These are phyloP conservation scores for Melanotaenia nigrans DNA, from an alignment of 2,797 vertebrate genomes.

Conservation along the genomic window DNA sequence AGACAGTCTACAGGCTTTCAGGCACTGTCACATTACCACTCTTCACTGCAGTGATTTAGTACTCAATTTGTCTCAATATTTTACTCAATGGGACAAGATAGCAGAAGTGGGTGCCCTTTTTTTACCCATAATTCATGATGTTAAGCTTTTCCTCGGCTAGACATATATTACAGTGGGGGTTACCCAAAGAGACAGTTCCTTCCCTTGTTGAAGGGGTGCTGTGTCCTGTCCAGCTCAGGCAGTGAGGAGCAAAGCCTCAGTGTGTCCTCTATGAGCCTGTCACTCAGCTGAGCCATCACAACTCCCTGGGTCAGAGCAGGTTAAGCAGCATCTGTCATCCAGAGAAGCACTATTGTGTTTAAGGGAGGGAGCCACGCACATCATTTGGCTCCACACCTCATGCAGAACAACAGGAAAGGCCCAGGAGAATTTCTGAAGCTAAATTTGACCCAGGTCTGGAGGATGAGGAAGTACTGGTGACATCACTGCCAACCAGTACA, in stretches of 20 bases:
- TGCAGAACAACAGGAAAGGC: slow-evolving; percentile 79
- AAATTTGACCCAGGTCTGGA: slow-evolving; percentile 69
- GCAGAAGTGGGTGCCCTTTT: slow-evolving; percentile 64
- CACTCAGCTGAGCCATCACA: slow-evolving; percentile 72
- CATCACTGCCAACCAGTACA: slow-evolving; percentile 64
- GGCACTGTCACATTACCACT: slow-evolving; percentile 68
- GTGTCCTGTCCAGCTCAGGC: slow-evolving; percentile 63
- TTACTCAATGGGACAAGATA: slow-evolving; percentile 74
- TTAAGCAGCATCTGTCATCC: slow-evolving; percentile 85
- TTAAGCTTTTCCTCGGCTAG: slow-evolving; percentile 62
- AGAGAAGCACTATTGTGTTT: slow-evolving; percentile 75
- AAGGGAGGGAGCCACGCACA: slow-evolving; percentile 38
- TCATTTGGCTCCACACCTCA: slow-evolving; percentile 56
- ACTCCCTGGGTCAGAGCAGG: slow-evolving; percentile 73
- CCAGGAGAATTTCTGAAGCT: slow-evolving; percentile 70
- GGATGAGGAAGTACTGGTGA: slow-evolving; percentile 77
- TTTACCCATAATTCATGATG: slow-evolving; percentile 66
- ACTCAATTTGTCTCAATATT: slow-evolving; percentile 79
- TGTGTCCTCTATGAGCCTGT: slow-evolving; percentile 69
- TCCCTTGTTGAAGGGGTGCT: slow-evolving; percentile 41
- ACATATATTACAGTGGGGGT: slow-evolving; percentile 62
- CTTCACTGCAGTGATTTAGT: slow-evolving; percentile 72
- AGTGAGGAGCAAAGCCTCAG: slow-evolving; percentile 41
- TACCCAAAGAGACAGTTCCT: slow-evolving; percentile 59
- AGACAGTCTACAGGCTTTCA: slow-evolving; percentile 66